Conservation (phyloP, 2,888 invertebrate species). For the Clistopyga incitator region DNA sequence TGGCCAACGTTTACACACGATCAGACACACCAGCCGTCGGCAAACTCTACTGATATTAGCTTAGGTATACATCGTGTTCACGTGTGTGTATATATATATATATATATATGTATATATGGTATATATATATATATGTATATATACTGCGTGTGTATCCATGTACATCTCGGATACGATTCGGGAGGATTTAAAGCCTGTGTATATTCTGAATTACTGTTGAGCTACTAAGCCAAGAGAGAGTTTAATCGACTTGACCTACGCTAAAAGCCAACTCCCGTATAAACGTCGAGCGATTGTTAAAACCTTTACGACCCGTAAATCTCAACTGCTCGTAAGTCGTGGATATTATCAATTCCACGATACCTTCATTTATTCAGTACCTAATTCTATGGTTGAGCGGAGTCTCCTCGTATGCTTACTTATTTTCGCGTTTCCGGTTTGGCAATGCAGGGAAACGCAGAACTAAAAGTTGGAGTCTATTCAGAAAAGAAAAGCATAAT, state of each 20-base stretch:
- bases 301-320: slow-evolving; percentile 3
- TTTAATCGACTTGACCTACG: slow-evolving; percentile 30
- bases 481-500: no score
- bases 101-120: slow-evolving; percentile 26
- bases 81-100: background rate
- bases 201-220: slow-evolving; percentile 21
- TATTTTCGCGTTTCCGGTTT: background rate
- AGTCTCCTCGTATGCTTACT: background rate
- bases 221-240: slow-evolving; percentile 1
- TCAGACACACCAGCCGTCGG: slow-evolving; percentile 69
- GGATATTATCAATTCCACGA: background rate
- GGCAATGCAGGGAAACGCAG: no score
- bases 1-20: slow-evolving; percentile 75
- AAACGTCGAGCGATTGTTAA: slow-evolving; percentile 43
- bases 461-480: no score
- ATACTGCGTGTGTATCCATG: slow-evolving; percentile 18
- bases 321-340: background rate
- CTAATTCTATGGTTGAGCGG: background rate
- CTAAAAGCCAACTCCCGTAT: slow-evolving; percentile 23
- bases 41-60: slow-evolving; percentile 55
- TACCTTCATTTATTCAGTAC: background rate
- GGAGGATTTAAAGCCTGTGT: slow-evolving; percentile 21
- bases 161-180: slow-evolving; percentile 21
- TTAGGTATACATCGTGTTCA: slow-evolving; percentile 46
- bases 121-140: slow-evolving; percentile 31